phyloP scores from a whole-genome alignment of 2,888 invertebrate species.

The Sminthurinus aureus region DNA sequence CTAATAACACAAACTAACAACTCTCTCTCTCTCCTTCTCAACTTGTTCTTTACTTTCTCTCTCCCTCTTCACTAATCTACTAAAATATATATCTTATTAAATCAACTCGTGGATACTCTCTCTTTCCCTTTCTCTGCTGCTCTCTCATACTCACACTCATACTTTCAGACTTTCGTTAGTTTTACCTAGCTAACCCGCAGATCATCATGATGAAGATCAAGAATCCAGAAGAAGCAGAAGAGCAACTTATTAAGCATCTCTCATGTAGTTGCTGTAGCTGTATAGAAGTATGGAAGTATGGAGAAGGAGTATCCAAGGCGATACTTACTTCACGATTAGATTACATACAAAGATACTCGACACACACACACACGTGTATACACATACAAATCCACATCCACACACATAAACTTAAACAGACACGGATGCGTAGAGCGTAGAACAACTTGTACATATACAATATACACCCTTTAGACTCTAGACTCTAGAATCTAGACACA shows the following conservation, averaged over 20 bases:
- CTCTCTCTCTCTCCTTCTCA: neutral
- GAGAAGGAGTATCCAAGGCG: neutral
- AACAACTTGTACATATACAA: too few relatives aligned
- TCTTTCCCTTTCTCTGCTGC: neutral
- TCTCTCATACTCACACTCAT: neutral
- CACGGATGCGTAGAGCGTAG: too few relatives aligned
- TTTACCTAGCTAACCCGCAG: too few relatives aligned
- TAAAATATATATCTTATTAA: conserved; percentile 1
- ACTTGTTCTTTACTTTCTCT: neutral
- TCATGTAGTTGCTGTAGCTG: too few relatives aligned
- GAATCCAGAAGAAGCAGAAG: neutral
- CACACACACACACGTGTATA: neutral
- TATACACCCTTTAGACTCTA: too few relatives aligned
- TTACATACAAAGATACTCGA: neutral
- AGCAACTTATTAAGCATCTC: neutral
- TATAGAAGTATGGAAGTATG: too few relatives aligned
- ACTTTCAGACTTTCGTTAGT: too few relatives aligned
- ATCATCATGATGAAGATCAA: neutral
- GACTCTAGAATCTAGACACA: neutral
- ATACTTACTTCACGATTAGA: neutral
- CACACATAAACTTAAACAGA: too few relatives aligned
- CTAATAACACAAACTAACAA: conserved; percentile 1
- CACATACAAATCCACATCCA: neutral
- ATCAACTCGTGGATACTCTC: neutral
- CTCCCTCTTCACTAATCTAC: neutral